phyloP scores from a whole-genome alignment of 2,888 invertebrate species.

The Heliconius hortense region DNA sequence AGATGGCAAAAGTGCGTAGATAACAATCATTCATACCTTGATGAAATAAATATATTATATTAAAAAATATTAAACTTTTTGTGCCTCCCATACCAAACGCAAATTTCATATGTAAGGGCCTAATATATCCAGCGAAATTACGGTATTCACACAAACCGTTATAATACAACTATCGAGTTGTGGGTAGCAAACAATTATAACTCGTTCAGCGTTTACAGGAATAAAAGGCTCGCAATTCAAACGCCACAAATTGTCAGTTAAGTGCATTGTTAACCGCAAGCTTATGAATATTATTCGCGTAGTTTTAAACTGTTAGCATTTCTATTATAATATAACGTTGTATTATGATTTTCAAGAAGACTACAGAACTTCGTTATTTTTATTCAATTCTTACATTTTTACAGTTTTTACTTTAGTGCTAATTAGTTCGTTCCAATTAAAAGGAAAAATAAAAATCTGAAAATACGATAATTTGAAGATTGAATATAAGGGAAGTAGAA shows the following conservation, averaged over 20 bases:
- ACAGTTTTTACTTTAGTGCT: not conserved
- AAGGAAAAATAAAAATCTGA: too few species aligned
- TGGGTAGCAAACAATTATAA: conserved; percentile 18
- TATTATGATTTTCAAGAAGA: not conserved
- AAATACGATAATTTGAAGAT: too few species aligned
- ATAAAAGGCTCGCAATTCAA: conserved; percentile 30
- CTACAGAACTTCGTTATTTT: not conserved
- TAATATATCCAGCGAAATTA: not conserved
- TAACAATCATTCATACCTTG: too few species aligned
- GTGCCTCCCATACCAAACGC: too few species aligned
- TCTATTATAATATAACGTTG: conserved; percentile 4
- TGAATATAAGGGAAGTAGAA: too few species aligned
- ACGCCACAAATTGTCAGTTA: conserved; percentile 29
- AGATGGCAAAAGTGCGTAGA: too few species aligned
- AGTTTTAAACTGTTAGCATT: conserved; percentile 14
- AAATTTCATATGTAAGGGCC: too few species aligned
- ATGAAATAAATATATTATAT: too few species aligned
- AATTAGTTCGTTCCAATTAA: not conserved
- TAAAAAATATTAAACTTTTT: too few species aligned
- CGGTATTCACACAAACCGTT: not conserved
- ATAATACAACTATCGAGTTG: conserved; percentile 13
- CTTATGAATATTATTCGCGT: conserved; percentile 25
- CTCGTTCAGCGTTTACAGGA: conserved; percentile 21
- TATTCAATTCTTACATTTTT: not conserved
- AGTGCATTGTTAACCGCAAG: conserved; percentile 22